A percentile compares a stretch with the other conserved stretches of the same genome.
Conservation (phyloP, 2,888 invertebrate genomes). For the Coelogynopora nodosa region DNA sequence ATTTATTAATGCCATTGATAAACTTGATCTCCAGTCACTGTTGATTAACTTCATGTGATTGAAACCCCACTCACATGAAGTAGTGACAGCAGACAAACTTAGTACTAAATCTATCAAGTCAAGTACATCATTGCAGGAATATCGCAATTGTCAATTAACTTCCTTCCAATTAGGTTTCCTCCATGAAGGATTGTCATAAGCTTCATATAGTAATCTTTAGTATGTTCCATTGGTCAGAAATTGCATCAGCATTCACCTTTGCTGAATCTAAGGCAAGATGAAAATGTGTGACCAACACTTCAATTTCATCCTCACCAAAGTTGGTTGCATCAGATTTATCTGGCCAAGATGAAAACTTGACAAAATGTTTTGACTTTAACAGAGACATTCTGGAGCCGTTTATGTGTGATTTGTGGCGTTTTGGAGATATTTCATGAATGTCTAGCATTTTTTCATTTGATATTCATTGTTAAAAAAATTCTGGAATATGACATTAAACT, state of each 20-base stretch:
- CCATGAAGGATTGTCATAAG: not conserved
- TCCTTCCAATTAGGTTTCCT: not conserved
- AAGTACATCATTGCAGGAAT: not conserved
- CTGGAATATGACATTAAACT: not conserved
- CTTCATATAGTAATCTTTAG: not conserved
- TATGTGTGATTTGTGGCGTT: not conserved
- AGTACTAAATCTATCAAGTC: not conserved
- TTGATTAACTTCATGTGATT: not conserved
- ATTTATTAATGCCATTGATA: not conserved
- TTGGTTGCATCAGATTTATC: not conserved
- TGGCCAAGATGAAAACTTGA: too few species aligned
- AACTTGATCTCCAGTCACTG: not conserved
- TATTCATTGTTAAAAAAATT: not conserved
- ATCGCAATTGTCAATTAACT: not conserved
- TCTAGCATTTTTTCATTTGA: not conserved
- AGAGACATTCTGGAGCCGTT: too few species aligned
- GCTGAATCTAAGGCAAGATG: not conserved
- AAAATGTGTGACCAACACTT: not conserved
- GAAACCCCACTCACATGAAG: not conserved
- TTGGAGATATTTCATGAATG: not conserved
- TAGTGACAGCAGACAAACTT: not conserved
- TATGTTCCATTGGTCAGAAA: not conserved
- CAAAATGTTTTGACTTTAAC: too few species aligned
- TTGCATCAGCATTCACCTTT: not conserved
- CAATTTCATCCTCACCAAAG: not conserved